Base-by-base conservation (phyloP, 2,113 vertebrate species). In the Odontophorus gujanensis region DNA sequence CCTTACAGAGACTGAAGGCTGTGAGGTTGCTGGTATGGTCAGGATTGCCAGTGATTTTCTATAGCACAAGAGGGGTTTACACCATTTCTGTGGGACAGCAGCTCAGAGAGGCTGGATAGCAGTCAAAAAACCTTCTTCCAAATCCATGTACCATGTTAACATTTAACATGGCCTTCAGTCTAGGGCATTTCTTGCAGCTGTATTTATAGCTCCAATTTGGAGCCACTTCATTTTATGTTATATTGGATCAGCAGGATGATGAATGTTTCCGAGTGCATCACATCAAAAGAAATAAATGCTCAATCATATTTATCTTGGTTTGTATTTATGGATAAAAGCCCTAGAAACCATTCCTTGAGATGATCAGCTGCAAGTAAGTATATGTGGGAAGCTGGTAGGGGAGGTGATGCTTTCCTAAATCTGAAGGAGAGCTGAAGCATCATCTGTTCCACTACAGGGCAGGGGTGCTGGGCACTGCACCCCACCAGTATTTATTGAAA, bases 201-300 rank as follows among this genome's bases (percentile, higher is more conserved):
- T 75, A 16, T 82, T 94, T 76, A 81, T 53, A 92, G 28, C 36
- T 79, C 48, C 51, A 51, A 84, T 50, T 82, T 85, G 38, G 80
- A 87, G 53, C 16, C 77, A n/a, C 34, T 43, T 16, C 32, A 22
- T 69, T 90, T 91, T 79, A 68, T 0, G 0, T 48, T 32, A 5
- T 20, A 9, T 55, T 65, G 57, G 34, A 65, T 58, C 13, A 45
- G 40, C n/a, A 65, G 32, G 80, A 78, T 51, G 36, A 75, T 75
- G 40, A 61, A 30, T 34, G 51, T 93, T 86, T 81, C 21, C 7
- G 4, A 82, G 30, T 26, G 7, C 32, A 6, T 12, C 50, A 77
- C 57, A n/a, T 10, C 9, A 67, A 82, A 88, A 83, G 34, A 68
- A 95, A 73, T 3, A 76, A 79, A 82, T 18, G 7, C 43, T 8